phyloP scores from a whole-genome alignment of 2,888 invertebrate species.

The Drosophila conformis region DNA sequence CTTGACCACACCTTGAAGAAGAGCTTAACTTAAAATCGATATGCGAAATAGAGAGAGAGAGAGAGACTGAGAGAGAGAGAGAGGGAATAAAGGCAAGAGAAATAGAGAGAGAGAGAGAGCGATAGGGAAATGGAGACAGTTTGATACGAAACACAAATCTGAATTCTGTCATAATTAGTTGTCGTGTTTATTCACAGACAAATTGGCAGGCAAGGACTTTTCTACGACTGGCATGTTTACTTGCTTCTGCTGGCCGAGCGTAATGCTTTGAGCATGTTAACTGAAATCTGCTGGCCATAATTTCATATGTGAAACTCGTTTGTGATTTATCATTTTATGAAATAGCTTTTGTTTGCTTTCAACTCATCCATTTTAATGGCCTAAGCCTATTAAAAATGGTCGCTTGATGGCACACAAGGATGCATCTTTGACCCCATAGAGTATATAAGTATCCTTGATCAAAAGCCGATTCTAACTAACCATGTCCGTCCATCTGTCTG shows the following conservation, averaged over 20 bases:
- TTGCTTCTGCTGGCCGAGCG: background rate
- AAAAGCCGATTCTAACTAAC: background rate
- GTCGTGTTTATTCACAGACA: background rate
- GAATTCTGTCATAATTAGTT: conserved; percentile 4
- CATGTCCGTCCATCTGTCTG: background rate
- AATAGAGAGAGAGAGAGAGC: too few relatives aligned
- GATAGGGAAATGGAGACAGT: background rate
- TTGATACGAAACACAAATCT: background rate
- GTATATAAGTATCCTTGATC: background rate
- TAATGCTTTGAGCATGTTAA: background rate
- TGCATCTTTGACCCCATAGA: background rate
- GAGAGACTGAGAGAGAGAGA: background rate
- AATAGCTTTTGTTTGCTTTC: background rate
- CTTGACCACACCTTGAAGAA: conserved; percentile 37
- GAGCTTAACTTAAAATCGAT: conserved; percentile 34
- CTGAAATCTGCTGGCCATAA: background rate
- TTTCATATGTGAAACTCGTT: background rate
- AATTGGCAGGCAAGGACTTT: background rate
- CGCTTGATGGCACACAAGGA: background rate
- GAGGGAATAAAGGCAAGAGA: background rate
- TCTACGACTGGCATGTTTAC: background rate
- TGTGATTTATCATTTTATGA: background rate
- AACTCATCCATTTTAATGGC: background rate
- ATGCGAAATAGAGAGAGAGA: conserved; percentile 20
- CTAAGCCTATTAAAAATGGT: background rate